phyloP scores from a whole-genome alignment of 2,113 vertebrate species.

The Cyanistes caeruleus region DNA sequence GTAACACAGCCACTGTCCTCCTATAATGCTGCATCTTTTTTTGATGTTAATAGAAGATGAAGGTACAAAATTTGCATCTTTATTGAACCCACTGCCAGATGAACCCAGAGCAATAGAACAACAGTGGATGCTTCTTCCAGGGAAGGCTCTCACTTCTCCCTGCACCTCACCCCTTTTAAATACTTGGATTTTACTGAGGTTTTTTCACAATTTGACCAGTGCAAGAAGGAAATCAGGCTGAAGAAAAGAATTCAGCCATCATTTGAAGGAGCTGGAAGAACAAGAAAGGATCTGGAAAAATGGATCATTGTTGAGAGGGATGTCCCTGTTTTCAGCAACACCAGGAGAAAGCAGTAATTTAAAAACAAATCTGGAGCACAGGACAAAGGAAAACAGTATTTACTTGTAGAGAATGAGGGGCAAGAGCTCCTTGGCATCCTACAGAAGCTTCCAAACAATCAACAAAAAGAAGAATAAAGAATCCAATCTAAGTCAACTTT shows the following conservation, averaged over 20 bases:
- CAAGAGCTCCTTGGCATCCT: neutral
- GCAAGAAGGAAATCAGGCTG: neutral
- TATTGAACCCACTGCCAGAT: neutral
- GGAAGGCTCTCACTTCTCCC: neutral
- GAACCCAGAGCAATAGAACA: neutral
- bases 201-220: neutral
- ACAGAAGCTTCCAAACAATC: neutral
- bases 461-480: neutral
- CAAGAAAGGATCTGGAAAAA: neutral
- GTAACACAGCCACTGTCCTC: neutral
- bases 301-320: neutral
- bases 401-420: neutral
- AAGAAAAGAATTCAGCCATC: neutral
- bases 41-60: constrained; percentile 10
- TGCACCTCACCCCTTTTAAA: neutral
- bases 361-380: neutral
- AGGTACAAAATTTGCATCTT: constrained; percentile 47
- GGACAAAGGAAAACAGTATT: neutral
- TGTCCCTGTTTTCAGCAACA: neutral
- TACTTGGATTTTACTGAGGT: neutral
- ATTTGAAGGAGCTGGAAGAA: neutral
- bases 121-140: neutral
- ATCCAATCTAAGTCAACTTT: neutral
- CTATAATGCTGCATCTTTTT: neutral
- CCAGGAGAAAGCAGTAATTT: neutral